These are phyloP conservation scores for Bibio marci DNA, from an alignment of 2,888 invertebrate species.

Conservation along the genomic window DNA sequence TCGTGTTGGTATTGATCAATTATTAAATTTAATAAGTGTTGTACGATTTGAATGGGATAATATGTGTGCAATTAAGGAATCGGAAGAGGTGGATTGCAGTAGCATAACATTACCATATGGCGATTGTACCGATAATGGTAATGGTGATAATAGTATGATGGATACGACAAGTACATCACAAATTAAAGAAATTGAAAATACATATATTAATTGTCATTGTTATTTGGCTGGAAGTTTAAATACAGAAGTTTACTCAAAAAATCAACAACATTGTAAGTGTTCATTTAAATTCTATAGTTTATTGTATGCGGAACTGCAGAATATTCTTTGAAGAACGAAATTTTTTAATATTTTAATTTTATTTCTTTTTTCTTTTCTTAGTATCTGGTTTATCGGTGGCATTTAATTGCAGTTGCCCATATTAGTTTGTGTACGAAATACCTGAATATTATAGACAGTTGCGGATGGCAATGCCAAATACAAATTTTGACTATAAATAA, in stretches of 20 bases:
- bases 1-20: conserved; percentile 16
- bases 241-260: conserved; percentile 19
- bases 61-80: conserved; percentile 6
- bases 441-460: no score
- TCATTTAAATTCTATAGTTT: not conserved
- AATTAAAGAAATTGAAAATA: conserved; percentile 22
- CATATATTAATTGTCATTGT: conserved; percentile 26
- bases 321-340: not conserved
- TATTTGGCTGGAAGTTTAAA: conserved; percentile 21
- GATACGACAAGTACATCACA: conserved; percentile 13
- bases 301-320: not conserved
- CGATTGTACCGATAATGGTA: conserved; percentile 7
- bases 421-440: no score
- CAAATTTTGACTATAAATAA: no score
- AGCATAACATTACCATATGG: no score
- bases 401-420: conserved; percentile 21
- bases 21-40: conserved; percentile 22
- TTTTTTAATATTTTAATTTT: not conserved
- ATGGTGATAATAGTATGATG: conserved; percentile 13
- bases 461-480: no score
- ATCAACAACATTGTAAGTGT: conserved; percentile 18
- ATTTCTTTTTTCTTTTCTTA: conserved; percentile 11
- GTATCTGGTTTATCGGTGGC: conserved; percentile 21
- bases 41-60: conserved; percentile 22
- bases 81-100: conserved; percentile 8